Evolutionary conservation across 2,888 invertebrate species (phyloP), one percentile per base, ranked within the genome.

Genomic region (Saturnia japonica): DNA sequence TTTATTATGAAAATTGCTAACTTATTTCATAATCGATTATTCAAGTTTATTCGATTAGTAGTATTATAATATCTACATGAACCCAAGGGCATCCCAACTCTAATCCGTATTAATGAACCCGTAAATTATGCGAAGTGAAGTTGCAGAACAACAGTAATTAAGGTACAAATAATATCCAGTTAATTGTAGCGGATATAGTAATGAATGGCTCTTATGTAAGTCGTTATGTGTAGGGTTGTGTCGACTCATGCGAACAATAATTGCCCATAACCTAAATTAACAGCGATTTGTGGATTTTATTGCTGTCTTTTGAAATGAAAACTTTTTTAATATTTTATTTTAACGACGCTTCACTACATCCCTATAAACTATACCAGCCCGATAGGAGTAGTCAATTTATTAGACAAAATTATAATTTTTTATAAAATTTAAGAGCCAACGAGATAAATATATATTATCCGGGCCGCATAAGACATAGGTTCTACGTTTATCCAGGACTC

Each of bases 111-210:
- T 64, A 64, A 64, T 64, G 64, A 64, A 64, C 64, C 40, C 64
- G 19, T 64, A 64, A 64, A 40, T 64, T 64, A 64, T 64, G 64
- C 64, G 64, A 64, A 64, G 64, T 40, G 40, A 64, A 64, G 64
- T 64, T 64, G 11, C 64, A 40, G 64, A 64, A 64, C 64, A 64
- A 64, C 64, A 64, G 64, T 64, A 64, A 64, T 64, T 64, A 64
- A 64, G 64, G 64, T 64, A 64, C 64, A 40, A 64, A 64, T 64
- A 64, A 64, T 64, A 64, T 64, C 64, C 64, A 64, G 64, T 64
- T 64, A 64, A 64, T 64, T 64, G 64, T 64, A 64, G 40, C 64
- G 64, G 64, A 64, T 64, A 64, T 64, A 64, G 64, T 64, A 64
- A 64, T 64, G 40, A 64, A 64, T 64, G 64, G 64, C 64, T 64